A percentile compares a stretch with the other conserved stretches of the same genome.
These are phyloP conservation scores for Nibea albiflora DNA, from an alignment of 2,113 vertebrate species.

Conservation along the genomic window DNA sequence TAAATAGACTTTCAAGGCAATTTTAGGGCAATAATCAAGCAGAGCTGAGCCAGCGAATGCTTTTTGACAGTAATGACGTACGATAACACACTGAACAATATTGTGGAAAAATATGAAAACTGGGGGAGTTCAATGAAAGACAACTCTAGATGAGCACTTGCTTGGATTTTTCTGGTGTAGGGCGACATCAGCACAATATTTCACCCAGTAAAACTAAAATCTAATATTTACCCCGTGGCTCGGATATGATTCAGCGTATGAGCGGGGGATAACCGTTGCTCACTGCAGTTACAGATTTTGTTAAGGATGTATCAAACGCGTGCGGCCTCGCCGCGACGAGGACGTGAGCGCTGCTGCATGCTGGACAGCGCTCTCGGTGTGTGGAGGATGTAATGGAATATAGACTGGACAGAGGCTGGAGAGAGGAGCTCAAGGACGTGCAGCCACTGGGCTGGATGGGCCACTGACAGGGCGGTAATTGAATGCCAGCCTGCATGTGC, in stretches of 20 bases:
- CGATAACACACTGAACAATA: slow-evolving; percentile 36
- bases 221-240: slow-evolving; percentile 39
- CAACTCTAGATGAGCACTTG: slow-evolving; percentile 17
- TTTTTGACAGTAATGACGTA: slow-evolving; percentile 48
- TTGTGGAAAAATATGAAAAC: slow-evolving; percentile 46
- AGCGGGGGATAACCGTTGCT: slow-evolving; percentile 26
- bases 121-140: slow-evolving; percentile 34
- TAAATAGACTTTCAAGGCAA: slow-evolving; percentile 49
- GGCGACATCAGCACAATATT: slow-evolving; percentile 23
- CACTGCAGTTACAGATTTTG: slow-evolving; percentile 40
- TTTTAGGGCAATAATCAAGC: slow-evolving; percentile 59
- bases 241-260: slow-evolving; percentile 29
- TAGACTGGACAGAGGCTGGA: slow-evolving; percentile 70
- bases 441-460: slow-evolving; percentile 75
- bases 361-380: slow-evolving; percentile 54
- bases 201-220: slow-evolving; percentile 45
- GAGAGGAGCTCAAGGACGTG: slow-evolving; percentile 75
- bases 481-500: slow-evolving; percentile 79
- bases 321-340: slow-evolving; percentile 16
- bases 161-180: slow-evolving; percentile 4
- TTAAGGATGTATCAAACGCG: slow-evolving; percentile 31
- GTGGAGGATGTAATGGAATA: slow-evolving; percentile 76
- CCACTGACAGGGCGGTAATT: slow-evolving; percentile 81
- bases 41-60: slow-evolving; percentile 23
- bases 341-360: slow-evolving; percentile 33